A percentile compares a stretch with the other conserved stretches of the same genome.
phyloP scores from a whole-genome alignment of 2,113 vertebrate genomes.

The Suricata suricatta region DNA sequence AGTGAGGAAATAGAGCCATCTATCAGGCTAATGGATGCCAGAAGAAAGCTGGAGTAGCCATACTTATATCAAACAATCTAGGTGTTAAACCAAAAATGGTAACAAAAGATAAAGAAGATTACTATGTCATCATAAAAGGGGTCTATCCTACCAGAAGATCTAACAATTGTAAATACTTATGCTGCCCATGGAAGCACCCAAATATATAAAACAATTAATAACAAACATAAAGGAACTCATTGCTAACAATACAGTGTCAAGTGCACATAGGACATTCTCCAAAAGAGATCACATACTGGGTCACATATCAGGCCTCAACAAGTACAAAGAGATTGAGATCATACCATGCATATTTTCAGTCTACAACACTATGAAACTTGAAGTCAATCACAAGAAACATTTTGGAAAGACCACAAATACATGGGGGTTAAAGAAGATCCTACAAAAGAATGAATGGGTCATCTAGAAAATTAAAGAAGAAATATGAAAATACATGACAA shows the following conservation, averaged over 20 bases:
- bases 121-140: not conserved
- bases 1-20: not conserved
- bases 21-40: not conserved
- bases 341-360: not conserved
- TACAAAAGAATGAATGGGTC: not conserved
- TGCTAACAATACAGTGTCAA: not conserved
- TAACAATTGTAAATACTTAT: not conserved
- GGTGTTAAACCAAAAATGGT: not conserved
- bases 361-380: not conserved
- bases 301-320: not conserved
- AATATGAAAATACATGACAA: not conserved
- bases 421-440: not conserved
- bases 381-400: not conserved
- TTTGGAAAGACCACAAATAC: not conserved
- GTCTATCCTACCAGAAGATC: not conserved
- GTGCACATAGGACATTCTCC: not conserved
- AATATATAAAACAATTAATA: not conserved
- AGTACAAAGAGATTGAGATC: not conserved
- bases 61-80: not conserved
- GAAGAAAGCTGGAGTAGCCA: not conserved
- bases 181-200: not conserved
- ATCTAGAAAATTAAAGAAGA: not conserved
- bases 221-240: not conserved
- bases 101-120: not conserved
- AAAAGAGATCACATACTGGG: not conserved